Evolutionary conservation across 2,797 vertebrate species (phyloP).

Genomic region (Strix occidentalis): DNA sequence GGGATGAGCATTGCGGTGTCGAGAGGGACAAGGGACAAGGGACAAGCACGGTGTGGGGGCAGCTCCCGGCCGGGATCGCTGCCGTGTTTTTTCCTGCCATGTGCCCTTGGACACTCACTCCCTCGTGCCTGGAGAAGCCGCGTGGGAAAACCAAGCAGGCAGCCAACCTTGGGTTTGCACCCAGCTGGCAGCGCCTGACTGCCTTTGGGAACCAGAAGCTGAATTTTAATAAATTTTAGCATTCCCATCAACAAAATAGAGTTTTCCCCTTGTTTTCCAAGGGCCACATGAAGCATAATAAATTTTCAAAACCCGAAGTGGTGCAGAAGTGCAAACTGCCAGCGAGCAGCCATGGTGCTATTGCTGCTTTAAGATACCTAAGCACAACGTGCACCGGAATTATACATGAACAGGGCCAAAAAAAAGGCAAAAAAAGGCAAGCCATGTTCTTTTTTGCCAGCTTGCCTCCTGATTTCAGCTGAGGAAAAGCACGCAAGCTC

Average conservation of each 20-base stretch:
- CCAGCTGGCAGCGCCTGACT: not conserved
- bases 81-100: accelerated
- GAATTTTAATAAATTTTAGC: not conserved
- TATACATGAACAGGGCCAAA: not conserved
- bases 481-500: not conserved
- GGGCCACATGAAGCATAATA: not conserved
- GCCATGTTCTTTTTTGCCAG: not conserved
- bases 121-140: not conserved
- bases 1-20: not conserved
- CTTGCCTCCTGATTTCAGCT: not conserved
- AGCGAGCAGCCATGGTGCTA: not conserved
- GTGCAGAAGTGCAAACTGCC: not conserved
- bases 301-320: not conserved
- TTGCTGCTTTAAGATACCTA: not conserved
- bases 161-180: not conserved
- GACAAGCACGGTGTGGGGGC: not conserved
- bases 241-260: not conserved
- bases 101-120: not conserved
- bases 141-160: not conserved
- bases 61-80: not conserved
- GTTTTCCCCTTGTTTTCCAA: not conserved
- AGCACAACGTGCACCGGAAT: too few relatives aligned
- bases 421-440: not conserved
- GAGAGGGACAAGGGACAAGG: not conserved
- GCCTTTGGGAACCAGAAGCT: not conserved